Evolutionary conservation across 2,113 vertebrate genomes (phyloP).

Genomic region (Melanotaenia duboulayi): DNA sequence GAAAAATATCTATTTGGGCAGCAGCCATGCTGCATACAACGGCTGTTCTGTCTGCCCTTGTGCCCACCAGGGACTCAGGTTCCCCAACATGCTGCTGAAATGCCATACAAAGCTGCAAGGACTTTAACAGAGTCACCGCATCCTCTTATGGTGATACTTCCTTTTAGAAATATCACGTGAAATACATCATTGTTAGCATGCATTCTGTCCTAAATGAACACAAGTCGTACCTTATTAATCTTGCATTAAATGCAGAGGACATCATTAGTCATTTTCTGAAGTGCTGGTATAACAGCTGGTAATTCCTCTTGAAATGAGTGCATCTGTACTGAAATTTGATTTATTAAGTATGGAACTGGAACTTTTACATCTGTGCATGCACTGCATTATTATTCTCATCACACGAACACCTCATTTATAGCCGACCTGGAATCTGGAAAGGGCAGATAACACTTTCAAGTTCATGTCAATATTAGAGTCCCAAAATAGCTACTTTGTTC

Average conservation of each 20-base stretch:
- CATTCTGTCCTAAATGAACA: constrained; percentile 51
- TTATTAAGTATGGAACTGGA: constrained; percentile 27
- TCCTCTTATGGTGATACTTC: constrained; percentile 16
- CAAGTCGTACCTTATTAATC: constrained; percentile 38
- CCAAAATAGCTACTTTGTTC: constrained; percentile 20
- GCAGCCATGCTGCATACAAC: constrained; percentile 49
- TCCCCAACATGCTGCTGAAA: constrained; percentile 38
- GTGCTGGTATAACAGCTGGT: constrained; percentile 22
- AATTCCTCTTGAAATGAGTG: constrained; percentile 30
- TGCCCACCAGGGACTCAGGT: constrained; percentile 41
- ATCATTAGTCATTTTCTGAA: constrained; percentile 50
- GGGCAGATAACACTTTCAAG: constrained; percentile 14
- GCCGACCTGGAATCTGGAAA: neutral
- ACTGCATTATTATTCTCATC: constrained; percentile 19
- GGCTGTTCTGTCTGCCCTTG: constrained; percentile 51
- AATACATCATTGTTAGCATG: constrained; percentile 34
- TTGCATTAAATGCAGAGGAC: constrained; percentile 22
- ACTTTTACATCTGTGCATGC: neutral
- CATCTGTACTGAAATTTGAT: constrained; percentile 38
- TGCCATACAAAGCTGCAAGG: constrained; percentile 35
- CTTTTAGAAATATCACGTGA: constrained; percentile 29
- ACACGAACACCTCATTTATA: constrained; percentile 11
- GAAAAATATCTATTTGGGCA: constrained; percentile 31
- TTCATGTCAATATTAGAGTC: constrained; percentile 11
- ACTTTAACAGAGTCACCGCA: constrained; percentile 35